A percentile compares a stretch with the other conserved stretches of the same genome.
These are phyloP conservation scores for Limnephilus rhombicus DNA, from an alignment of 2,888 invertebrate genomes.

Conservation along the genomic window DNA sequence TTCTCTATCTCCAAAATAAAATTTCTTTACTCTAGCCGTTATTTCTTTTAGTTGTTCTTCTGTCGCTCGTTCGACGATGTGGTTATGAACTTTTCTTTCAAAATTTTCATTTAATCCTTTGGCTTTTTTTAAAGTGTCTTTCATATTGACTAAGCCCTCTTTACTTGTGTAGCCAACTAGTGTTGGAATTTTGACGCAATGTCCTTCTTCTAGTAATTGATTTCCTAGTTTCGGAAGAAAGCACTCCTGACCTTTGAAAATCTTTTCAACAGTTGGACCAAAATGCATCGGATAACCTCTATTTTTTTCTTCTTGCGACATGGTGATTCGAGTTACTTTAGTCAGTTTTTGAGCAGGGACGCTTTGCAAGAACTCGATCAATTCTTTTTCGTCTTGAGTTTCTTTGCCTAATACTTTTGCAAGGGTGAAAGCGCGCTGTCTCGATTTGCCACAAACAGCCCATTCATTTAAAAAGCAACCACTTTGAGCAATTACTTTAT, in stretches of 20 bases:
- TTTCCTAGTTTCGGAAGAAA: constrained; percentile 53
- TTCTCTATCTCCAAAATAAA: constrained; percentile 71
- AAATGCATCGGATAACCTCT: constrained; percentile 58
- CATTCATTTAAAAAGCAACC: constrained; percentile 70
- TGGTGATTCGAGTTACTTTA: constrained; percentile 41
- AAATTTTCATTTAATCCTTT: constrained; percentile 69
- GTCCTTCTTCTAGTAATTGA: constrained; percentile 49
- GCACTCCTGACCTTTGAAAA: constrained; percentile 51
- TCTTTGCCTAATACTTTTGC: constrained; percentile 61
- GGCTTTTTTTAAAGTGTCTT: constrained; percentile 60
- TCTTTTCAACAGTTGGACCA: constrained; percentile 61
- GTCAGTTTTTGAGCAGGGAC: constrained; percentile 54
- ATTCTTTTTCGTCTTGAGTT: constrained; percentile 51
- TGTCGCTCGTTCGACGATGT: constrained; percentile 72
- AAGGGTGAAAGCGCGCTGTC: constrained; percentile 59
- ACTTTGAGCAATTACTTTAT: constrained; percentile 71
- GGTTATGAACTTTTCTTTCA: constrained; percentile 72
- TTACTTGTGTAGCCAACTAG: constrained; percentile 58
- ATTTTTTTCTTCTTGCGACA: constrained; percentile 54
- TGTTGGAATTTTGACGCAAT: constrained; percentile 52
- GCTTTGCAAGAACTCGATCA: constrained; percentile 54
- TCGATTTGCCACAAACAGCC: constrained; percentile 61
- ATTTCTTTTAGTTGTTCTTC: constrained; percentile 69
- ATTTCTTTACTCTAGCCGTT: constrained; percentile 71
- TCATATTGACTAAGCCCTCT: constrained; percentile 56